A percentile compares a stretch with the other conserved stretches of the same genome.
Evolutionary conservation across 2,888 invertebrate species (phyloP).

Genomic region (Melanotus villosus): DNA sequence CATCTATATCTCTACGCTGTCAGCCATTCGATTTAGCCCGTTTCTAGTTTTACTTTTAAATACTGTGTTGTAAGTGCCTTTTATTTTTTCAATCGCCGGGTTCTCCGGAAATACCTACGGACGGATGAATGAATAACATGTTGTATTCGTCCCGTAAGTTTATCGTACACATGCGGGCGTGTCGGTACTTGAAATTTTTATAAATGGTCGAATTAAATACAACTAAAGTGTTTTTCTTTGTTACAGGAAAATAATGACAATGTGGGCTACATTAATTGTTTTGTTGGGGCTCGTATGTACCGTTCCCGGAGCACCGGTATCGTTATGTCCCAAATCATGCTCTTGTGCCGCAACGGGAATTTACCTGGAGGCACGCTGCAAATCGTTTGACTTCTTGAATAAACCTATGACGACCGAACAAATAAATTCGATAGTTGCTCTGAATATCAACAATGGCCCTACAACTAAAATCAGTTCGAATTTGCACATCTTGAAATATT

Average conservation of each 20-base stretch:
- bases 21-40: background rate
- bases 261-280: constrained; percentile 3
- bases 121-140: background rate
- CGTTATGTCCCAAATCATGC: constrained; percentile 72
- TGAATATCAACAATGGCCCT: constrained; percentile 56
- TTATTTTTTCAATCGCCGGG: background rate
- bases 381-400: constrained; percentile 82
- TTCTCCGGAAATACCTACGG: background rate
- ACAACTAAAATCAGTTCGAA: constrained; percentile 60
- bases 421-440: constrained; percentile 56
- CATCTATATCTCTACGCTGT: constrained; percentile 3
- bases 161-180: background rate
- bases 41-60: background rate
- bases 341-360: constrained; percentile 77
- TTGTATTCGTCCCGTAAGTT: background rate
- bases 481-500: constrained; percentile 61
- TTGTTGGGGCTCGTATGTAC: background rate
- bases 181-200: background rate
- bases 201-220: background rate
- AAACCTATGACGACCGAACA: constrained; percentile 67
- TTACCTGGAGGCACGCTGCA: constrained; percentile 77
- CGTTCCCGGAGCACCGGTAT: constrained; percentile 55
- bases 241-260: constrained; percentile 9
- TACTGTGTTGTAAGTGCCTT: background rate
- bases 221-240: background rate